These are phyloP conservation scores for Solenopsis fugax DNA, from an alignment of 1,140 invertebrate genomes.

Conservation along the genomic window DNA sequence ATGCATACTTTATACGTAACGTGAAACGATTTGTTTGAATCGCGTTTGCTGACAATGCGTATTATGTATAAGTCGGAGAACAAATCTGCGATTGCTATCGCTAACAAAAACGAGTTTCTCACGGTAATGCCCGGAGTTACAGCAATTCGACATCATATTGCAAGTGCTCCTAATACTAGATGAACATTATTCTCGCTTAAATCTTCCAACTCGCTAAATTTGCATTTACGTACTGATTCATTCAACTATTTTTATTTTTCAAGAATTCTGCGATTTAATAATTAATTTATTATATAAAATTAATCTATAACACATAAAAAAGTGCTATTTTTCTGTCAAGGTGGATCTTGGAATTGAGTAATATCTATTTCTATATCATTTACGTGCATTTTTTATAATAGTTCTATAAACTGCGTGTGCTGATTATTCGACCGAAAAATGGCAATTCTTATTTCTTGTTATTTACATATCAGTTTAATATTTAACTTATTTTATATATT, in stretches of 20 bases:
- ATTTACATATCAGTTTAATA: background rate
- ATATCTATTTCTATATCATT: too few species aligned
- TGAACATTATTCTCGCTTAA: background rate
- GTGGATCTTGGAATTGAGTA: too few species aligned
- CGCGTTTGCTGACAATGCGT: background rate
- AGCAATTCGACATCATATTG: background rate
- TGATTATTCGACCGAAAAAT: too few species aligned
- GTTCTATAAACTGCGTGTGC: too few species aligned
- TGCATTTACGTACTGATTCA: background rate
- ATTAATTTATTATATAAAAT: background rate
- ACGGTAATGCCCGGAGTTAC: too few species aligned
- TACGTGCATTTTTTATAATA: too few species aligned
- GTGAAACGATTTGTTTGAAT: constrained; percentile 17
- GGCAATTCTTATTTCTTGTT: too few species aligned
- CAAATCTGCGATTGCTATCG: constrained; percentile 27
- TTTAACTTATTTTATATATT: background rate
- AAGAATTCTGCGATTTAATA: background rate
- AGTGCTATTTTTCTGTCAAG: background rate
- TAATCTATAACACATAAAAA: background rate
- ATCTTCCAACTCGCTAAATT: background rate
- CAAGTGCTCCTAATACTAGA: background rate
- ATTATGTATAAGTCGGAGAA: constrained; percentile 9
- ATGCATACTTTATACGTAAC: background rate
- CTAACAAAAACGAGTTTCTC: constrained; percentile 17
- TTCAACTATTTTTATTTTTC: background rate